phyloP scores from a whole-genome alignment of 2,113 vertebrate species.

The Pterocles burchelli region DNA sequence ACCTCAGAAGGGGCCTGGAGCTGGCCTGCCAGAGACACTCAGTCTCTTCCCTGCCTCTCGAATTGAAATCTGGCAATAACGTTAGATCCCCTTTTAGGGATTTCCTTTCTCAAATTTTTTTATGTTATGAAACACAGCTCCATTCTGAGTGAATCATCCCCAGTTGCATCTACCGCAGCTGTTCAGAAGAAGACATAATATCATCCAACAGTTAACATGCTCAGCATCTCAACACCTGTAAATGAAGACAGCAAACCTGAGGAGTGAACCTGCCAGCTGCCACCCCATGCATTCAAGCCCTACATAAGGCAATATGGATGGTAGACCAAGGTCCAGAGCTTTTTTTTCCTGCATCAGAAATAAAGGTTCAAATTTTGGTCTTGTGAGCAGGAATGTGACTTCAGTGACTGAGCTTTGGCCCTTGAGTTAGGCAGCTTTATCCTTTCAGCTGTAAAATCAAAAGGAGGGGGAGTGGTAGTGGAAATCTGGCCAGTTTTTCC shows the following conservation, averaged over 20 bases:
- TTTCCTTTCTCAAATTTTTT: not conserved
- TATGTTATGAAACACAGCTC: not conserved
- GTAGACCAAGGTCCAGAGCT: not conserved
- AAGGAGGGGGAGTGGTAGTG: not conserved
- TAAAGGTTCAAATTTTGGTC: not conserved
- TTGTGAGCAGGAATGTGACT: not conserved
- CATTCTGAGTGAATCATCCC: not conserved
- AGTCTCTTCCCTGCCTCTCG: not conserved
- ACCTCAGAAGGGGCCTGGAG: not conserved
- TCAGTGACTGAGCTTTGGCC: not conserved
- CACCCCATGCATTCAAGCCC: not conserved
- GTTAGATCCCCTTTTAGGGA: not conserved
- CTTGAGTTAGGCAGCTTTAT: not conserved
- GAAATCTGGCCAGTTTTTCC: not conserved
- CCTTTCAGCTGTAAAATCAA: not conserved
- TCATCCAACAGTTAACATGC: not conserved
- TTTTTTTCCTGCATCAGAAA: not conserved
- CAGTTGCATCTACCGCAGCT: not conserved
- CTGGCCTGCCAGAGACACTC: not conserved
- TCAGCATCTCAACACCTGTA: not conserved
- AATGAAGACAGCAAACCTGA: not conserved
- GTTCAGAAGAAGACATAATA: not conserved
- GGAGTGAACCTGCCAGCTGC: not conserved
- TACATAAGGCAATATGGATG: fast-evolving
- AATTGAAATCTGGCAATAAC: not conserved